Percentiles rank a stretch among this genome's conserved stretches.
These are phyloP conservation scores for Ostrea edulis DNA, from an alignment of 1,140 invertebrate genomes.

Conservation along the genomic window DNA sequence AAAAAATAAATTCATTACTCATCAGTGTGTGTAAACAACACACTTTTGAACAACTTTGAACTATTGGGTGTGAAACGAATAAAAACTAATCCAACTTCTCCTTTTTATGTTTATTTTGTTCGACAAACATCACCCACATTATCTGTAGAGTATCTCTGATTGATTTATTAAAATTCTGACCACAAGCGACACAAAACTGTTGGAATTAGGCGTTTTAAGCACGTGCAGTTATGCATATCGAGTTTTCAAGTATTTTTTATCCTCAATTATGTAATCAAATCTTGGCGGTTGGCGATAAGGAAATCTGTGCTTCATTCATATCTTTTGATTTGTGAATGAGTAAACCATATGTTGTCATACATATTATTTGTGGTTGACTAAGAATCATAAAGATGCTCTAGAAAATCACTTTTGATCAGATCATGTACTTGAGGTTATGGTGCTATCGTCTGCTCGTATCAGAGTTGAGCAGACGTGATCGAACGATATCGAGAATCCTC, in stretches of 20 bases:
- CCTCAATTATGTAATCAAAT: conserved; percentile 25
- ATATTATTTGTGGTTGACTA: neutral
- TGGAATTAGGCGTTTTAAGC: conserved; percentile 10
- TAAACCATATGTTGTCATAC: conserved; percentile 15
- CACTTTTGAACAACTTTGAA: neutral
- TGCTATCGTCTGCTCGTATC: conserved; percentile 16
- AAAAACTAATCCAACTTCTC: neutral
- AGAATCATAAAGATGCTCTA: neutral
- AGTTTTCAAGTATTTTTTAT: conserved; percentile 12
- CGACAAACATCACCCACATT: neutral
- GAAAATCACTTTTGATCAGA: conserved; percentile 9
- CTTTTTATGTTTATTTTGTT: conserved; percentile 16
- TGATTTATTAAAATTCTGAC: conserved; percentile 5
- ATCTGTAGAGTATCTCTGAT: neutral
- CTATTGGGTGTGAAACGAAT: neutral
- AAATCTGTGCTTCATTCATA: conserved; percentile 20
- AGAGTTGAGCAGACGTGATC: conserved; percentile 7
- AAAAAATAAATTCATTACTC: neutral
- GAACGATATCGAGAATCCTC: neutral
- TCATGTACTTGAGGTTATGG: neutral
- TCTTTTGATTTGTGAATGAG: conserved; percentile 26
- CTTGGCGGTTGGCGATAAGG: neutral
- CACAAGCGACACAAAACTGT: conserved; percentile 16
- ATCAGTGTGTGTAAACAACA: neutral
- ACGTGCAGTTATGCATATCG: conserved; percentile 34